phyloP scores from a whole-genome alignment of 2,113 vertebrate genomes.

The Callipepla californica region DNA sequence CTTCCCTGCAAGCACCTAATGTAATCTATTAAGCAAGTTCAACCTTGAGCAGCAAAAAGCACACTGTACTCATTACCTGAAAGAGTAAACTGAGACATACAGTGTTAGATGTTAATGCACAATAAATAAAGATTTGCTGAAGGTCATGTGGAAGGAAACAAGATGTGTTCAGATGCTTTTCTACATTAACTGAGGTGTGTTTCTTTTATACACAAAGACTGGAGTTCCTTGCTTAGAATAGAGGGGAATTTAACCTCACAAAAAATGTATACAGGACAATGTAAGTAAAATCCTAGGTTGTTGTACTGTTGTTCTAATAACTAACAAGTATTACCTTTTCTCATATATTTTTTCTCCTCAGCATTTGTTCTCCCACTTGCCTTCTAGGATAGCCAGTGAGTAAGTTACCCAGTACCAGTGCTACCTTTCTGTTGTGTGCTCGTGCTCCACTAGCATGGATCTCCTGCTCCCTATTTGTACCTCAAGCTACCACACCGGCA shows the following conservation, averaged over 20 bases:
- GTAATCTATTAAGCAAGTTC: not conserved
- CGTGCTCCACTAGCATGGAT: not conserved
- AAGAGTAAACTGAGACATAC: constrained; percentile 7
- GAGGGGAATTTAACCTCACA: not conserved
- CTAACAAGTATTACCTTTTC: not conserved
- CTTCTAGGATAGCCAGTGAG: not conserved
- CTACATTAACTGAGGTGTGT: not conserved
- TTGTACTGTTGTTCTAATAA: not conserved
- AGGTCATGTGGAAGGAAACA: not conserved
- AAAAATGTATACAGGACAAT: not conserved
- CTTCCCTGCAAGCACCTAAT: not conserved
- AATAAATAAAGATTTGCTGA: not conserved
- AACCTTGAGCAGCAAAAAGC: constrained; percentile 11
- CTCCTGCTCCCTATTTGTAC: not conserved
- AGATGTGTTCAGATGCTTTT: not conserved
- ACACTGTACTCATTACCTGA: not conserved
- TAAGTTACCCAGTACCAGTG: not conserved
- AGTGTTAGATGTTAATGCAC: constrained; percentile 1
- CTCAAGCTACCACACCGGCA: not conserved
- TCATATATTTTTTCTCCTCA: not conserved
- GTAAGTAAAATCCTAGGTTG: not conserved
- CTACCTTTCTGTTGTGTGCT: not conserved
- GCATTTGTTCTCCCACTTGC: not conserved
- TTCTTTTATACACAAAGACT: not conserved
- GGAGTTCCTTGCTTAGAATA: not conserved